phyloP scores from a whole-genome alignment of 1,140 invertebrate genomes.

The Apis mellifera region Amel_HAv3.1 CM009934.2:2474501-2475000 shows the following conservation, averaged over 20 bases:
- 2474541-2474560: background rate
- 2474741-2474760: background rate
- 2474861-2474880: background rate
- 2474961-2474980: conserved; percentile 33
- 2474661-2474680: background rate
- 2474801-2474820: background rate
- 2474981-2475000: background rate
- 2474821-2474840: conserved; percentile 28
- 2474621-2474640: background rate
- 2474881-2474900: conserved; percentile 45
- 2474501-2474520: too few species aligned
- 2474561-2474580: background rate
- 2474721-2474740: background rate
- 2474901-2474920: conserved; percentile 35
- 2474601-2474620: background rate
- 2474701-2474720: conserved; percentile 32
- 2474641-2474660: background rate
- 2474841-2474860: conserved; percentile 12
- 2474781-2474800: background rate
- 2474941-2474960: conserved; percentile 43
- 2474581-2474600: background rate
- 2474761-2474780: conserved; percentile 18
- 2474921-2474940: conserved; percentile 46
- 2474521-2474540: background rate
- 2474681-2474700: background rate